These are phyloP conservation scores for Hiodon alosoides DNA, from an alignment of 2,113 vertebrate species.

Conservation along the genomic window DNA sequence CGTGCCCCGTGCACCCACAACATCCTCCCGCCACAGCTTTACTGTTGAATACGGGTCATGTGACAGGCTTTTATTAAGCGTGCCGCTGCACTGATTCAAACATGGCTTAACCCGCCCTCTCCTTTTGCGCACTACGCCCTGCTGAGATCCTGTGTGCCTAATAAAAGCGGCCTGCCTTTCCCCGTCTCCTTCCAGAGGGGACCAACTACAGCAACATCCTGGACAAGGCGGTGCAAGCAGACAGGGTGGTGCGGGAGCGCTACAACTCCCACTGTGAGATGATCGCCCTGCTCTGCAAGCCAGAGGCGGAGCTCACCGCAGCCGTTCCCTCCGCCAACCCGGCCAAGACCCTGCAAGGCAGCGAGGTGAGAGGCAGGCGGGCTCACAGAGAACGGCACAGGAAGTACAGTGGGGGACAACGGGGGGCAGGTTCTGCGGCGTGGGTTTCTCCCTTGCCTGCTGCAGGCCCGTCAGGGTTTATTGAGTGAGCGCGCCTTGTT, in stretches of 20 bases:
- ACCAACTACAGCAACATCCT: constrained; percentile 71
- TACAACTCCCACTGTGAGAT: constrained; percentile 85
- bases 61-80: not conserved
- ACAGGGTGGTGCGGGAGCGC: constrained; percentile 84
- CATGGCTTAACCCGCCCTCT: too few relatives aligned
- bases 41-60: not conserved
- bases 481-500: too few relatives aligned
- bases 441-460: too few relatives aligned
- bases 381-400: not conserved
- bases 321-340: constrained; percentile 96
- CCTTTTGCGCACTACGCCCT: too few relatives aligned
- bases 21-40: not conserved
- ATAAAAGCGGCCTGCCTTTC: too few relatives aligned
- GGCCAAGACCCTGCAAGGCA: constrained; percentile 91
- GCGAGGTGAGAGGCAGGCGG: constrained; percentile 67
- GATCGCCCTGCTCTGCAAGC: constrained; percentile 85
- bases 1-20: too few relatives aligned
- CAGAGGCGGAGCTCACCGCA: constrained; percentile 78
- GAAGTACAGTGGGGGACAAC: not conserved
- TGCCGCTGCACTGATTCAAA: not conserved
- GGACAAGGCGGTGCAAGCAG: constrained; percentile 85
- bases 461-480: too few relatives aligned
- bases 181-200: constrained; percentile 69
- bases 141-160: too few relatives aligned
- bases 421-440: not conserved